These are phyloP conservation scores for Pseudopleuronectes americanus DNA, from an alignment of 2,797 vertebrate genomes.

Conservation along the genomic window DNA sequence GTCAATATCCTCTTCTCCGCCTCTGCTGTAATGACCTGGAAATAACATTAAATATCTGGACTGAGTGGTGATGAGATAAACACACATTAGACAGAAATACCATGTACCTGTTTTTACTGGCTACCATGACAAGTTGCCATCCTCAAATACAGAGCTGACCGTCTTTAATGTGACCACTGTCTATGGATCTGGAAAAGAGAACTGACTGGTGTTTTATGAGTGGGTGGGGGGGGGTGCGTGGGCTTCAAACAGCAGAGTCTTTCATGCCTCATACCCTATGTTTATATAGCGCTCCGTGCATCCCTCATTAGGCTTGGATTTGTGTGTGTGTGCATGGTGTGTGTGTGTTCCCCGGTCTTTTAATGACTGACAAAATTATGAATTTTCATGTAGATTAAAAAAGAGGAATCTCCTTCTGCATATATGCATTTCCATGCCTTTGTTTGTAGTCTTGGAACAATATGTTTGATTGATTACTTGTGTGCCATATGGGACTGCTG, in stretches of 20 bases:
- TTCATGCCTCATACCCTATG: conserved; percentile 61
- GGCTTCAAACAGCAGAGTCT: conserved; percentile 60
- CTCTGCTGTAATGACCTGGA: neutral
- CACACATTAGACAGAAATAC: conserved; percentile 6
- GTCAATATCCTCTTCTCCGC: neutral
- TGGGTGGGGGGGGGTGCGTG: conserved; percentile 47
- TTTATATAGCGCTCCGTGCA: conserved; percentile 48
- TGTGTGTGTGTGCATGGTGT: conserved; percentile 22
- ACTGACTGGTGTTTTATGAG: conserved; percentile 41
- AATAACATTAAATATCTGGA: conserved; percentile 21
- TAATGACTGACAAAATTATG: conserved; percentile 26
- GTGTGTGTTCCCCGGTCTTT: conserved; percentile 33
- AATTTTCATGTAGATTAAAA: conserved; percentile 36
- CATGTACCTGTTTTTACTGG: conserved; percentile 36
- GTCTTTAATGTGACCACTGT: conserved; percentile 51
- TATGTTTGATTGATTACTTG: conserved; percentile 30
- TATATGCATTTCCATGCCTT: conserved; percentile 14
- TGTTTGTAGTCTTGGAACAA: neutral
- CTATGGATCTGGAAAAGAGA: conserved; percentile 32
- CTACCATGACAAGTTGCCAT: conserved; percentile 24
- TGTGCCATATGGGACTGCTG: conserved; percentile 8
- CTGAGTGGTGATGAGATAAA: conserved; percentile 17
- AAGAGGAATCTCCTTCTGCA: neutral
- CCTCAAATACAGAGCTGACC: neutral
- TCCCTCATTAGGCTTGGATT: conserved; percentile 54